A percentile compares a stretch with the other conserved stretches of the same genome.
Conservation (phyloP, 2,113 vertebrate species). For the Microcebus murinus region DNA sequence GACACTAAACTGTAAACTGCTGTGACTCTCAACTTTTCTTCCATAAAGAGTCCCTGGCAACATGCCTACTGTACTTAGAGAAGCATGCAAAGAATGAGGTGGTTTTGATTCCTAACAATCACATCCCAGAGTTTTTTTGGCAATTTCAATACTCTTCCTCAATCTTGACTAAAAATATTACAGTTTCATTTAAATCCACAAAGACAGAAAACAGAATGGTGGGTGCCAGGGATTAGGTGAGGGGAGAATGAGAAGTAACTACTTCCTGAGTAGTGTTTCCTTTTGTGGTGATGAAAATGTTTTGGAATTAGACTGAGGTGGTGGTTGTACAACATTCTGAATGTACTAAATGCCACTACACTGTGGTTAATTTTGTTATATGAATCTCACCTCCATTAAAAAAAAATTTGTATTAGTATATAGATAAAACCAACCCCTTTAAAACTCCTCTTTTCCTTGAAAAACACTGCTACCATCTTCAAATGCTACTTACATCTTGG, state of each 20-base stretch:
- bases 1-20: constrained; percentile 1
- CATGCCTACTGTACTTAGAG: not conserved
- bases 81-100: constrained; percentile 40
- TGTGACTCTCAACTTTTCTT: not conserved
- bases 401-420: not conserved
- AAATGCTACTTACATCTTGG: constrained; percentile 29
- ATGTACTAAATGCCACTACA: not conserved
- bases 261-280: not conserved
- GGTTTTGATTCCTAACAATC: constrained; percentile 16
- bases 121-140: not conserved
- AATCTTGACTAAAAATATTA: not conserved
- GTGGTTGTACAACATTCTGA: not conserved
- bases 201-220: not conserved
- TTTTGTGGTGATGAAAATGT: not conserved
- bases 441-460: not conserved
- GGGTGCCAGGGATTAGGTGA: not conserved
- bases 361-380: not conserved
- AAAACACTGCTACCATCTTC: not conserved
- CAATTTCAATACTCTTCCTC: constrained; percentile 11
- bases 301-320: not conserved
- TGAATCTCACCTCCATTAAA: not conserved
- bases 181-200: constrained; percentile 22
- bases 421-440: not conserved
- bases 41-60: not conserved
- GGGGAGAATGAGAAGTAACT: not conserved